These are phyloP conservation scores for Vanessa cardui DNA, from an alignment of 2,888 invertebrate species.

Conservation along the genomic window DNA sequence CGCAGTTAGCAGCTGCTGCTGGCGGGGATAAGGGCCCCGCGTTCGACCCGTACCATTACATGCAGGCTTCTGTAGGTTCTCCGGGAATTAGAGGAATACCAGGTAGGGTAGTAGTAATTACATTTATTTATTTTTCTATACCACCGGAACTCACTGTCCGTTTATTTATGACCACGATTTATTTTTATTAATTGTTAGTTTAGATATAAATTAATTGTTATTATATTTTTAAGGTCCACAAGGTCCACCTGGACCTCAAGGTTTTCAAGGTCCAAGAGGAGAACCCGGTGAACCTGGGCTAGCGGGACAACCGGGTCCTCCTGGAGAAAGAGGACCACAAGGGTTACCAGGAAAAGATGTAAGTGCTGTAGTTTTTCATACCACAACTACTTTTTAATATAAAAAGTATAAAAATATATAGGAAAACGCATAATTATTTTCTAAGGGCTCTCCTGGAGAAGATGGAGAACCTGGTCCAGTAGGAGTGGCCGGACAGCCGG, in stretches of 20 bases:
- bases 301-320: constrained; percentile 85
- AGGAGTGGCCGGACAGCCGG: constrained; percentile 87
- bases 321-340: constrained; percentile 86
- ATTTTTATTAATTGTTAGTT: neutral
- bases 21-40: constrained; percentile 91
- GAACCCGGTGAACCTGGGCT: constrained; percentile 90
- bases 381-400: neutral
- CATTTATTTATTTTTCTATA: too few species aligned
- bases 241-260: constrained; percentile 85
- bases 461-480: constrained; percentile 91
- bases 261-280: constrained; percentile 92
- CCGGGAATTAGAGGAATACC: constrained; percentile 91
- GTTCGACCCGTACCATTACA: constrained; percentile 87
- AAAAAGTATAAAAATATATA: neutral
- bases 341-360: constrained; percentile 91
- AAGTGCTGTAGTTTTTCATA: constrained; percentile 48
- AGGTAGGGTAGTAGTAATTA: constrained; percentile 65
- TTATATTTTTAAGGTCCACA: constrained; percentile 62
- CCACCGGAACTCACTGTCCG: too few species aligned
- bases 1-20: constrained; percentile 88
- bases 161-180: too few species aligned
- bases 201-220: neutral
- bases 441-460: constrained; percentile 88
- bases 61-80: constrained; percentile 91
- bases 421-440: neutral